phyloP scores from a whole-genome alignment of 92 coral and sea anemone genomes.

The Chrysogorgia sp. region DNA sequence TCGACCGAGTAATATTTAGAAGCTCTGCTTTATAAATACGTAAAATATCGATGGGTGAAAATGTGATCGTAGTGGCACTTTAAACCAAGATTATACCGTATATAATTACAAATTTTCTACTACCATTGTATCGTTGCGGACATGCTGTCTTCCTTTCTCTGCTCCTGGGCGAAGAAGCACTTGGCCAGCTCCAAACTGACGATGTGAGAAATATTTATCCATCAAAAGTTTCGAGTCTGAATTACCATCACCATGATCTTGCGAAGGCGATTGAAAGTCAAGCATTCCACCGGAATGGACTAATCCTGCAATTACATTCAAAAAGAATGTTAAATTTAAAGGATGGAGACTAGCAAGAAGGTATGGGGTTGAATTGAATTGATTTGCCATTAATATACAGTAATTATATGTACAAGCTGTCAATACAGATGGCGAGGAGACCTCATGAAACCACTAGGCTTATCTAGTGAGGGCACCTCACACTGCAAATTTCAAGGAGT shows the following conservation, averaged over 20 bases:
- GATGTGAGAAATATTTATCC: conserved; percentile 82
- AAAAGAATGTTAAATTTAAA: background rate
- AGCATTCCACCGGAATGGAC: conserved; percentile 75
- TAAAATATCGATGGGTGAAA: no score
- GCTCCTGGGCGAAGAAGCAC: conserved; percentile 81
- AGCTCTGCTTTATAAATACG: no score
- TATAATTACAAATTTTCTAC: background rate
- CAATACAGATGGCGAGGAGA: no score
- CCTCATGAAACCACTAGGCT: no score
- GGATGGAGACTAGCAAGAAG: background rate
- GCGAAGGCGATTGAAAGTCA: conserved; percentile 67
- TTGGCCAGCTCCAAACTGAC: conserved; percentile 84
- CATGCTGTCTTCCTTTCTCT: conserved; percentile 85
- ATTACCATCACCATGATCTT: conserved; percentile 33
- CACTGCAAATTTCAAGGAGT: no score
- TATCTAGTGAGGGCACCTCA: no score
- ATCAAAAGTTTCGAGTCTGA: conserved; percentile 65
- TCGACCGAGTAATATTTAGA: no score
- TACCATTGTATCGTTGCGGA: conserved; percentile 92
- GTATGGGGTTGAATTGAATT: no score
- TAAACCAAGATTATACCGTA: background rate
- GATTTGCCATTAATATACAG: no score
- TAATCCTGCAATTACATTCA: conserved; percentile 36
- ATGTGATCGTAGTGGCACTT: no score
- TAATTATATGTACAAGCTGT: no score